Evolutionary conservation across 2,888 invertebrate species (phyloP), one percentile per base, ranked within the genome.

Genomic region (Drosophila algonquin): DNA sequence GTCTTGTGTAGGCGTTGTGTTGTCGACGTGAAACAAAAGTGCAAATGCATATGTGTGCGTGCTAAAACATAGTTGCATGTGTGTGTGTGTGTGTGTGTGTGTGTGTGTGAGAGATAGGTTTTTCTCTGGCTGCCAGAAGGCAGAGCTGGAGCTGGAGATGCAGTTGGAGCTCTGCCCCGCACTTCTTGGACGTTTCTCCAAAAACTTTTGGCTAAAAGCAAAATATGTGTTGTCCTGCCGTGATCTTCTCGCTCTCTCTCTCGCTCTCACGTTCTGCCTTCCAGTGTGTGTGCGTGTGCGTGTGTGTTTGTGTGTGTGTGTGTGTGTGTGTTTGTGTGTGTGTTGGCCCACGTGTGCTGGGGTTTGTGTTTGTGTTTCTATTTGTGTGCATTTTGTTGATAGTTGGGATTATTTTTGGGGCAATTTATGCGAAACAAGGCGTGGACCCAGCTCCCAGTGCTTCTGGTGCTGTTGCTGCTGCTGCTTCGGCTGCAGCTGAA

Each of bases 351-450:
- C 40, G 40, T 40, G 40, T 40, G n/a, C n/a, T 24, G 65, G 55
- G 58, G 47, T 61, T 48, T 75, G 46, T 59, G 61, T 68, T 63
- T 67, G 62, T 56, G 57, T 46, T 53, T 68, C 63, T 85, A 79
- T 84, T 84, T 86, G 81, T 84, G 76, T 83, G 79, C 72, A 81
- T 80, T 82, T 80, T 87, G 89, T 87, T 89, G 87, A 89, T 87
- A 81, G 79, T 87, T 89, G 75, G 76, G 85, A 89, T 89, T 89
- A 89, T 87, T 81, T 53, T 84, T 86, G 81, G 77, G 86, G 74
- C 79, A 85, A 87, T 87, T 87, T 87, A 89, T 83, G 81, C 76
- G 78, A 75, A 83, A 76, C 79, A 84, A 77, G 72, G 75, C 77
- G 77, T 63, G 58, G 59, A 73, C 73, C 72, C 79, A 59, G 12